Evolutionary conservation across 2,888 invertebrate genomes (phyloP).

Genomic region (Drosophila borealis): DNA sequence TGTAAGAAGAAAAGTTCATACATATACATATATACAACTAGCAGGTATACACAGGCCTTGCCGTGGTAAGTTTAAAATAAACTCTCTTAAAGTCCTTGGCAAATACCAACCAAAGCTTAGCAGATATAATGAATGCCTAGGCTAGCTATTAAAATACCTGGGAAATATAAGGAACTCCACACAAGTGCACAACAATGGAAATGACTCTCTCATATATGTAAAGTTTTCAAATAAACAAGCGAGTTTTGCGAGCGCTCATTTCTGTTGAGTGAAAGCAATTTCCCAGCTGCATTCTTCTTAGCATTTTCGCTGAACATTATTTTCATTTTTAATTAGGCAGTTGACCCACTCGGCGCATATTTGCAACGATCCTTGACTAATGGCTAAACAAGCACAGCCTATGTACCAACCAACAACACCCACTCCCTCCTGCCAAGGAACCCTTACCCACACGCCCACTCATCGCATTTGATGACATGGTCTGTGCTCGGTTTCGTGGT

Average conservation of each 20-base stretch:
- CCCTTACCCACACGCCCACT: neutral
- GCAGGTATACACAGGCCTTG: no score
- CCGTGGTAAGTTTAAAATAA: no score
- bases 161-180: no score
- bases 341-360: conserved; percentile 64
- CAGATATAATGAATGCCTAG: no score
- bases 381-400: conserved; percentile 64
- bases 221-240: no score
- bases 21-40: no score
- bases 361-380: conserved; percentile 54
- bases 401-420: neutral
- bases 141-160: no score
- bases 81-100: no score
- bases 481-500: conserved; percentile 46
- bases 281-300: conserved; percentile 5
- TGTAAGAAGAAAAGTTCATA: no score
- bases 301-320: conserved; percentile 35
- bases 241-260: neutral
- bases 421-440: neutral
- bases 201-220: no score
- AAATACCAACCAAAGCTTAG: no score
- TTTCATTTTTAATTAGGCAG: conserved; percentile 72
- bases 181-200: no score
- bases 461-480: conserved; percentile 53
- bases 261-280: neutral